Evolutionary conservation across 2,797 vertebrate species (phyloP), one percentile per base, ranked within the genome.

Genomic region (Eulemur rubriventer): DNA sequence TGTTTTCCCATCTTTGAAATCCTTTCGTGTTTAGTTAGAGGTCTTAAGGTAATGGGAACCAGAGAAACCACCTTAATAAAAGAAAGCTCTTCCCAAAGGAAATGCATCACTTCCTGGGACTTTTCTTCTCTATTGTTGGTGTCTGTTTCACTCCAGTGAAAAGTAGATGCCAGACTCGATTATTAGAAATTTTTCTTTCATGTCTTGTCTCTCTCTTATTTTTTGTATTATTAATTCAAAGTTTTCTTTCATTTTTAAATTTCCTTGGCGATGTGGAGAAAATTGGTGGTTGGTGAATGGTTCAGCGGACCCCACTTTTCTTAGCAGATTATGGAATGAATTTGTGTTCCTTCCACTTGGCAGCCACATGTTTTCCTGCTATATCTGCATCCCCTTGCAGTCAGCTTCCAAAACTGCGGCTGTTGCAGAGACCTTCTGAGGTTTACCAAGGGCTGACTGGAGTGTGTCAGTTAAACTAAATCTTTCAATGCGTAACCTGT

Each of bases 221-320:
- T 73, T 94, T 89, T 79, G 17, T 72, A 75, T 50, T 82, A 41
- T 72, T 92, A 18, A 91, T 50, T 83, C 50, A 96, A n/a, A 22
- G 0, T 76, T 89, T 76, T 90, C 46, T 50, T 75, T 67, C 57
- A 55, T 69, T 96, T 95, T 86, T 9, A 94, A 92, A 75, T 87
- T 70, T 72, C 48, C 30, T 78, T 91, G 69, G 88, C 16, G 1
- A n/a, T 20, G 12, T 7, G 33, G 41, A 90, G 30, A 89, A 72
- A 94, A 85, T 22, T 76, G 35, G 26, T 59, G 52, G 13, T 63
- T 18, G 1, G 7, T 41, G 30, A 86, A 87, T 65, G 18, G 50
- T 83, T 93, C 69, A 76, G 43, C 16, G 72, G 76, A 88, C n/a
- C 18, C 55, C n/a, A 80, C 63, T 33, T 72, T 61, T 90, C n/a